Evolutionary conservation across 2,888 invertebrate species (phyloP), one percentile per base, ranked within the genome.

Genomic region (Cryptus armator): DNA sequence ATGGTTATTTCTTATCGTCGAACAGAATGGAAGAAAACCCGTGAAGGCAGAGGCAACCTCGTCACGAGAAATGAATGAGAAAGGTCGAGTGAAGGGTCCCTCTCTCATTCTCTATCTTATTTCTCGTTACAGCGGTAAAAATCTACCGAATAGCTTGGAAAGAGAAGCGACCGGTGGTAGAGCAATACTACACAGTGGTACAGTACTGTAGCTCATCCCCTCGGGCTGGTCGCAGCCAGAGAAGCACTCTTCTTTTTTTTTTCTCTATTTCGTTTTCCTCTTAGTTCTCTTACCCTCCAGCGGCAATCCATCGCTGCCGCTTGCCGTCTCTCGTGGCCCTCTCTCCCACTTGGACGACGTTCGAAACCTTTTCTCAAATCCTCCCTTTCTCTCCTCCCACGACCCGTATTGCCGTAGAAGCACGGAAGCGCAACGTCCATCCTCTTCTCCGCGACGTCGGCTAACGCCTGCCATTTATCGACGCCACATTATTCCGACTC

Each of bases 401-500:
- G 76, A 76, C 70, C 76, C 81, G 81, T 76, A 81, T 81, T 70
- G 70, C 76, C 76, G 51, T 43, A 16, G 70, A 16, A 44, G 64
- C 44, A 76, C 62, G 64, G 70, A 81, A 44, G 62, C 43, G 44
- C 76, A 81, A 81, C 75, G 44, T 76, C 64, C 53, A 59, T 71
- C 67, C 67, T 81, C 59, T 72, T 68, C 75, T 68, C 64, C 64
- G 59, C 79, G 81, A 85, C 85, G 75, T 70, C 82, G 82, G 85
- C 79, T 82, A 85, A 85, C 85, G 85, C 85, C 85, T 85, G 85
- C 82, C 85, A 85, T 85, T 85, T 85, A 85, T 85, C 85, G 85
- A 85, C 85, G 85, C 85, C 85, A 85, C 85, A 85, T 85, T 85
- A 85, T 85, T 85, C 85, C 85, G 85, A 79, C 82, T 85, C 79